Base-by-base conservation (phyloP, 2,888 invertebrate genomes). In the Archips crataeganus region DNA sequence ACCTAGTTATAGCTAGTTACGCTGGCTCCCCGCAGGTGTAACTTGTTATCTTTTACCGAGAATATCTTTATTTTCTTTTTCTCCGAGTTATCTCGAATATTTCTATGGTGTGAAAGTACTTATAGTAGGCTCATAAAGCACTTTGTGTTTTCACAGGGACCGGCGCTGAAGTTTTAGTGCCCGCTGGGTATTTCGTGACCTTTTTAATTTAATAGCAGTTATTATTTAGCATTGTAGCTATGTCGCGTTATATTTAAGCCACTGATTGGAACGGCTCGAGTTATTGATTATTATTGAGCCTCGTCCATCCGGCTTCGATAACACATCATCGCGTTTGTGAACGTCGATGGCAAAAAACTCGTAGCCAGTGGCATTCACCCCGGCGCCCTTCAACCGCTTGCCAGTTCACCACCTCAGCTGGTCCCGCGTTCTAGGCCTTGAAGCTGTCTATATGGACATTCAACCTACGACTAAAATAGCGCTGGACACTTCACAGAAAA, bases 291-390 rank as follows among this genome's bases (percentile, higher is more conserved):
- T 86, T 86, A 85, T 83, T 79, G 83, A 84, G 82, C 83, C 81
- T 80, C 82, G 80, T 89, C 85, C 86, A 90, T 91, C 90, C 91
- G 91, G 91, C 88, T 90, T 86, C 85, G 82, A 85, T 85, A 87
- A 85, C 85, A 84, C 86, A 86, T 86, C 86, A 87, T 86, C 90
- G 87, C 87, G 88, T 90, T 85, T 87, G 90, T 89, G 82, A 84
- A 86, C 87, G 87, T 84, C 79, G 82, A 83, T 86, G 84, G 84
- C 85, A 91, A 92, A 92, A 93, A 92, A 91, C 88, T 70, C 60
- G 84, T 84, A 90, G 84, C 86, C 83, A 80, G 91, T 92, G 93
- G 91, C 93, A 91, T 93, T 94, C 94, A 93, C 94, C 93, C 11
- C 86, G 89, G 80, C 81, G 91, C 88, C 94, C 94, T 93, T 93